Evolutionary conservation across 2,113 vertebrate species (phyloP).

Genomic region (Coreoperca whiteheadi): DNA sequence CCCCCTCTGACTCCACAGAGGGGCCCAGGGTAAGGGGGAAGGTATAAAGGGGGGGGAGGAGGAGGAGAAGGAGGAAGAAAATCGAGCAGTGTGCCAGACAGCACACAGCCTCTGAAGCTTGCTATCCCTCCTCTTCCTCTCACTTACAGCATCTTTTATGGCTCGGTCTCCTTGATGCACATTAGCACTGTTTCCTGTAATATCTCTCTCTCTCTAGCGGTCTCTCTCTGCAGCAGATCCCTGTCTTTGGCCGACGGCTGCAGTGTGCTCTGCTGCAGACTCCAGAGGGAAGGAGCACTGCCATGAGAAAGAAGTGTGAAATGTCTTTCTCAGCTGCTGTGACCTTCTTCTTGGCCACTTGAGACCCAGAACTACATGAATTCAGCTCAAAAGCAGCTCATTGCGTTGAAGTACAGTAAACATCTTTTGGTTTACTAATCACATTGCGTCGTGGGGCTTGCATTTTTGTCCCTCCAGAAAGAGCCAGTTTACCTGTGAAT

Average conservation of each 20-base stretch:
- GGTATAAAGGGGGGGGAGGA: slow-evolving; percentile 23
- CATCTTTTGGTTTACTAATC: slow-evolving; percentile 20
- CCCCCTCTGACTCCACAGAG: slow-evolving; percentile 57
- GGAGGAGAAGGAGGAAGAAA: slow-evolving; percentile 23
- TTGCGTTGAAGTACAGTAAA: neutral
- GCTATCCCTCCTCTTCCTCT: slow-evolving; percentile 24
- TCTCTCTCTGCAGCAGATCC: slow-evolving; percentile 22
- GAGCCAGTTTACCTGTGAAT: slow-evolving; percentile 23
- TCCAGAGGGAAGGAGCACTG: slow-evolving; percentile 33
- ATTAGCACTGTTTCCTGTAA: slow-evolving; percentile 31
- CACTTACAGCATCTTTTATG: slow-evolving; percentile 28
- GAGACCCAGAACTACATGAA: slow-evolving; percentile 19
- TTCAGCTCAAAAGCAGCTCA: neutral
- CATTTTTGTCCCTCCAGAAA: slow-evolving; percentile 15
- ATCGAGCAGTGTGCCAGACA: slow-evolving; percentile 19
- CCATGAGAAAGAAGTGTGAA: neutral
- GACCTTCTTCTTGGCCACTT: slow-evolving; percentile 23
- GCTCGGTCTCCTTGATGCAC: slow-evolving; percentile 1
- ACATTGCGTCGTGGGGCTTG: neutral
- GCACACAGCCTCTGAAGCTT: slow-evolving; percentile 25
- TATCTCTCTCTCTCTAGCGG: neutral
- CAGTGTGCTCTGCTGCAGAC: slow-evolving; percentile 43
- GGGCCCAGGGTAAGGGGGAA: slow-evolving; percentile 71
- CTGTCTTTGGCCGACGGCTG: slow-evolving; percentile 40
- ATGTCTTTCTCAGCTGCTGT: slow-evolving; percentile 57